A percentile compares a stretch with the other conserved stretches of the same genome.
Evolutionary conservation across 64 coral and sea anemone species (phyloP).

Genomic region (Porites lutea): DNA sequence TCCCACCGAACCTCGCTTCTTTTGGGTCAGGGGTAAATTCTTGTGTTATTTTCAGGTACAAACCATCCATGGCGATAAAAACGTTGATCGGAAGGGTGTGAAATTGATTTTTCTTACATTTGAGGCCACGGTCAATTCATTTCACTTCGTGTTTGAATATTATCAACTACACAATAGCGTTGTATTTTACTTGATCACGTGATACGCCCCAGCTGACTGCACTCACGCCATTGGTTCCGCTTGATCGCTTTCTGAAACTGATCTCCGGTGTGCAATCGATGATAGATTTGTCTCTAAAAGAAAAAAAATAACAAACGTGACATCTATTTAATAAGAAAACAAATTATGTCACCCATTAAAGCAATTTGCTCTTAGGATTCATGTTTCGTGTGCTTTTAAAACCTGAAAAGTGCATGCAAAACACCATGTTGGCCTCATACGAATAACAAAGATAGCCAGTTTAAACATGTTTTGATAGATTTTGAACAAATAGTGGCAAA

Average conservation of each 20-base stretch:
- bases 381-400: neutral
- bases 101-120: slow-evolving; percentile 2
- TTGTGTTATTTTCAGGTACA: slow-evolving; percentile 88
- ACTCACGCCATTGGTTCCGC: slow-evolving; percentile 23
- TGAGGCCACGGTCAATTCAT: neutral
- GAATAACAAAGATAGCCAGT: too few relatives aligned
- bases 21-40: slow-evolving; percentile 72
- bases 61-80: slow-evolving; percentile 68
- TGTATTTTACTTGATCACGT: neutral
- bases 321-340: neutral
- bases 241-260: neutral
- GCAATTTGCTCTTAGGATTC: neutral
- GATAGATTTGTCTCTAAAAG: slow-evolving; percentile 8
- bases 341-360: slow-evolving; percentile 29
- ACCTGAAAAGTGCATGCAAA: too few relatives aligned
- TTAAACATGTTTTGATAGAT: neutral
- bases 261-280: neutral
- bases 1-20: slow-evolving; percentile 65
- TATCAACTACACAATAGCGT: neutral
- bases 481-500: neutral
- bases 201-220: slow-evolving; percentile 29
- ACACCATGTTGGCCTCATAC: too few relatives aligned
- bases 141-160: slow-evolving; percentile 1
- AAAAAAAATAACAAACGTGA: neutral
- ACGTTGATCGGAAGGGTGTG: neutral